Conservation (phyloP, 1,140 invertebrate genomes). For the Drosophila pachea region DNA sequence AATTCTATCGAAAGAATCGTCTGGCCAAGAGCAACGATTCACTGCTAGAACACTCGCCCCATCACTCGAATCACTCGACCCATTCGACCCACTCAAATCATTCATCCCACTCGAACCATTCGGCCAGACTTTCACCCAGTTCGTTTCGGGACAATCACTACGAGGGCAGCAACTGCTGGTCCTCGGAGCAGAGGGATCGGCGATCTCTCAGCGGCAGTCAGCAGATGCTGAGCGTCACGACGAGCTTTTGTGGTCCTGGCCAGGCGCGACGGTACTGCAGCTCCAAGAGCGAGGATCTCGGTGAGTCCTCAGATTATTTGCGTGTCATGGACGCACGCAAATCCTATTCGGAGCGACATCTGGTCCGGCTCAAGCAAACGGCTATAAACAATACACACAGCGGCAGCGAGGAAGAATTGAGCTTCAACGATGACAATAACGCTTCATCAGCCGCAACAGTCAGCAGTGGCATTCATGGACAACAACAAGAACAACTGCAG, state of each 20-base stretch:
- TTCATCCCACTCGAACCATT: slow-evolving; percentile 3
- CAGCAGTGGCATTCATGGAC: slow-evolving; percentile 33
- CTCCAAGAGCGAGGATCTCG: slow-evolving; percentile 75
- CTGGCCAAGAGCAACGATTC: slow-evolving; percentile 79
- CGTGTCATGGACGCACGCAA: slow-evolving; percentile 74
- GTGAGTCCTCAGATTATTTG: slow-evolving; percentile 66
- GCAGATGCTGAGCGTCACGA: slow-evolving; percentile 69
- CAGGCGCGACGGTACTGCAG: slow-evolving; percentile 65
- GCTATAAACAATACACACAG: slow-evolving; percentile 74
- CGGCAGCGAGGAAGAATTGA: slow-evolving; percentile 69
- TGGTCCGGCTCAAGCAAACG: slow-evolving; percentile 75
- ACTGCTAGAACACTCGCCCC: slow-evolving; percentile 70
- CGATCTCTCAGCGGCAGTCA: slow-evolving; percentile 65
- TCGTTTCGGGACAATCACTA: slow-evolving; percentile 75
- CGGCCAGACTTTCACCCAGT: slow-evolving; percentile 66
- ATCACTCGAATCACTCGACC: slow-evolving; percentile 35
- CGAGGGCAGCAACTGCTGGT: slow-evolving; percentile 57
- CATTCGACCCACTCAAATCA: too few species aligned
- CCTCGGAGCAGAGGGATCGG: slow-evolving; percentile 62
- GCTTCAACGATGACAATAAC: slow-evolving; percentile 78
- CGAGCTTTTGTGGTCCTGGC: slow-evolving; percentile 63
- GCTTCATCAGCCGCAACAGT: slow-evolving; percentile 21
- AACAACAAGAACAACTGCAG: slow-evolving; percentile 42
- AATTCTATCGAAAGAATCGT: slow-evolving; percentile 77
- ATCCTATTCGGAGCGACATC: slow-evolving; percentile 74